A percentile compares a stretch with the other conserved stretches of the same genome.
Evolutionary conservation across 1,140 invertebrate genomes (phyloP).

Genomic region (Popillia japonica): DNA sequence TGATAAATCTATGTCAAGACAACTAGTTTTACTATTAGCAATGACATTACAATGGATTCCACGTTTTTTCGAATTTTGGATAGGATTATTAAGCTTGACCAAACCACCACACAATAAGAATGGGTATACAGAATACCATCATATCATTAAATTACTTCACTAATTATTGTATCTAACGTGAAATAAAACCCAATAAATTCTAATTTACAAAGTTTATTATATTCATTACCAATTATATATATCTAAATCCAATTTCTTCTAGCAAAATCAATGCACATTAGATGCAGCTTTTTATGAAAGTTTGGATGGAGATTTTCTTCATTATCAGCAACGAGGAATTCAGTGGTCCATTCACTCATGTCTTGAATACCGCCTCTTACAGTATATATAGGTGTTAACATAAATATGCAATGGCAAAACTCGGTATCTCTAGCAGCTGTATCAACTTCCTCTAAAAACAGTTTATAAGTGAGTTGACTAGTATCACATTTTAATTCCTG

Average conservation of each 20-base stretch:
- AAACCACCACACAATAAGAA: too few species aligned
- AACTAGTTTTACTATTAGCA: too few species aligned
- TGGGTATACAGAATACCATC: too few species aligned
- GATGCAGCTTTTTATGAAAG: neutral
- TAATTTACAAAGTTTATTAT: too few species aligned
- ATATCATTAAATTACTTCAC: too few species aligned
- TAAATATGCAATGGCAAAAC: constrained; percentile 39
- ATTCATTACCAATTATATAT: neutral
- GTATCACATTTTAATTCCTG: constrained; percentile 45
- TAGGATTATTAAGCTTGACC: too few species aligned
- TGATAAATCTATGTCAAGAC: too few species aligned
- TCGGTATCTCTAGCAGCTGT: neutral
- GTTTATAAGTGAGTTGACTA: constrained; percentile 1
- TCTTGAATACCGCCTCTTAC: neutral
- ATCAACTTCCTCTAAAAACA: neutral
- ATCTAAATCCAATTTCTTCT: constrained; percentile 22
- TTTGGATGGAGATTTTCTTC: neutral
- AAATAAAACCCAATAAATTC: too few species aligned
- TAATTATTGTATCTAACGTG: too few species aligned
- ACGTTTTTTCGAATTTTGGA: too few species aligned
- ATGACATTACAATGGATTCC: too few species aligned
- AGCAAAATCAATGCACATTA: neutral
- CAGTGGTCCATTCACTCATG: neutral
- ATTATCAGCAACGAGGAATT: neutral
- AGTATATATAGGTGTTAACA: constrained; percentile 39